phyloP scores from a whole-genome alignment of 2,113 vertebrate species.

The Manacus vitellinus region DNA sequence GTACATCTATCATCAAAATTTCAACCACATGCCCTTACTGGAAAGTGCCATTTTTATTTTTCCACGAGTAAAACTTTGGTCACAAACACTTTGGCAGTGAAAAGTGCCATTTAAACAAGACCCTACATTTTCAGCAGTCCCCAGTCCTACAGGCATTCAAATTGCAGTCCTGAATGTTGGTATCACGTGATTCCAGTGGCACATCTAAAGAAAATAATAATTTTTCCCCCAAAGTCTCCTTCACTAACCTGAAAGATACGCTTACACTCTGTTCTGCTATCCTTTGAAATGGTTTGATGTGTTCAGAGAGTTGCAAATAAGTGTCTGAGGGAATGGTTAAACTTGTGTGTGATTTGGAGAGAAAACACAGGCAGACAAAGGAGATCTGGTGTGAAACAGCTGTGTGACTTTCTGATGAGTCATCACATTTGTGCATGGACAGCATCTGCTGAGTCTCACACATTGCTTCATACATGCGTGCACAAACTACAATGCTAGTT shows the following conservation, averaged over 20 bases:
- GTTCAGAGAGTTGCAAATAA: neutral
- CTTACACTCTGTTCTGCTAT: neutral
- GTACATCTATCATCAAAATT: neutral
- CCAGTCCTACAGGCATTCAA: neutral
- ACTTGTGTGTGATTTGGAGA: neutral
- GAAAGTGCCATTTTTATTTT: neutral
- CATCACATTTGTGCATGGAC: neutral
- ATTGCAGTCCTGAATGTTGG: neutral
- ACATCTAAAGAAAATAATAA: neutral
- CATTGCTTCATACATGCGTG: neutral
- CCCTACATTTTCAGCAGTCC: neutral
- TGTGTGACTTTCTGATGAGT: neutral
- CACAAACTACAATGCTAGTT: neutral
- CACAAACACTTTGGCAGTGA: neutral
- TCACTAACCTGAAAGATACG: neutral
- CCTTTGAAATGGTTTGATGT: fast-evolving
- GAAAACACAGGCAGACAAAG: neutral
- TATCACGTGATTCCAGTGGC: neutral
- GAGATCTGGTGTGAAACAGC: neutral
- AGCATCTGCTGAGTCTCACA: neutral
- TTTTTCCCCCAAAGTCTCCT: neutral
- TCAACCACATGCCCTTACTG: neutral
- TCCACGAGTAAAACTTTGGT: neutral
- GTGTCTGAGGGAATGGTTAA: neutral
- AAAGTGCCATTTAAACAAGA: neutral